These are phyloP conservation scores for Lates calcarifer DNA, from an alignment of 2,113 vertebrate species.

Conservation along the genomic window DNA sequence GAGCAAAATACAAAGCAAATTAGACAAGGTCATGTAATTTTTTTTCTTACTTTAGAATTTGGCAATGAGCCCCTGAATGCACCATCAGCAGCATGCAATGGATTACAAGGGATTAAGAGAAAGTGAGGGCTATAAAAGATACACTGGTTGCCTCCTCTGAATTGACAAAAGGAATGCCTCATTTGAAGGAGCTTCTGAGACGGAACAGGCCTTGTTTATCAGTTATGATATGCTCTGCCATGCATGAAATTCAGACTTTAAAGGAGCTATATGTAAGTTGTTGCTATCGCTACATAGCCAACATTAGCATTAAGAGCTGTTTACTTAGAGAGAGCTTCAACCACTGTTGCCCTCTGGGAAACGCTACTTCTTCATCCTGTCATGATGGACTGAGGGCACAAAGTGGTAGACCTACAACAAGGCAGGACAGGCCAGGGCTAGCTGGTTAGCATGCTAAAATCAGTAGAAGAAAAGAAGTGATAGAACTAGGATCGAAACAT, in stretches of 20 bases:
- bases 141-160: background rate
- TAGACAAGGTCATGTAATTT: background rate
- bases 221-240: background rate
- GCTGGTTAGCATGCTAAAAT: no score
- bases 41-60: background rate
- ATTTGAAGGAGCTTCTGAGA: background rate
- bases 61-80: background rate
- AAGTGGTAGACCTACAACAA: no score
- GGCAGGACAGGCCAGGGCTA: no score
- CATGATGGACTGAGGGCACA: no score
- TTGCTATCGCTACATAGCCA: no score
- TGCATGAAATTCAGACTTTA: background rate
- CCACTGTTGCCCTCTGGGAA: no score
- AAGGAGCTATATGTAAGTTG: no score
- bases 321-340: no score
- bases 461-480: no score
- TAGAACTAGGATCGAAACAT: no score
- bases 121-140: background rate
- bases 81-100: background rate
- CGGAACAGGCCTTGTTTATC: background rate
- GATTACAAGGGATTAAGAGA: background rate
- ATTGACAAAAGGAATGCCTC: background rate
- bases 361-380: no score
- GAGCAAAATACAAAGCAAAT: background rate
- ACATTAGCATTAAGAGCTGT: no score